A percentile compares a stretch with the other conserved stretches of the same genome.
Evolutionary conservation across 2,113 vertebrate genomes (phyloP).

Genomic region (Caranx melampygus): DNA sequence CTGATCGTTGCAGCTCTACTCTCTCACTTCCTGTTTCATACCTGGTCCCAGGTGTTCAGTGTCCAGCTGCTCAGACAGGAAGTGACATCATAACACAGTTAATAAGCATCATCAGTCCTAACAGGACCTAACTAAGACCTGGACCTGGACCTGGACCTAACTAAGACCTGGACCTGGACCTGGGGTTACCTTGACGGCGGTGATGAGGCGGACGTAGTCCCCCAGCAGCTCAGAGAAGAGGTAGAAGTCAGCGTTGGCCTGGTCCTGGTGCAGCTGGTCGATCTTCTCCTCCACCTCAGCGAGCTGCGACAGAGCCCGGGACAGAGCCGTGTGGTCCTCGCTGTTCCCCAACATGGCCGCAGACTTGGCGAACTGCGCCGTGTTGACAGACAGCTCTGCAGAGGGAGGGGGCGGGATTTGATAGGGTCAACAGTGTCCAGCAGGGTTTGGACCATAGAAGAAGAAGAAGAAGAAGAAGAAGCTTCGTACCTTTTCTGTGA

Average conservation of each 20-base stretch:
- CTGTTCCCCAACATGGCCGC: conserved; percentile 99
- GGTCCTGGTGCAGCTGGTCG: conserved; percentile 96
- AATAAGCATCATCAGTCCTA: no score
- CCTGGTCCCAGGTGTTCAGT: no score
- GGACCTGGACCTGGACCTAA: no score
- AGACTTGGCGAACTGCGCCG: conserved; percentile 96
- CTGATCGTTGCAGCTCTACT: no score
- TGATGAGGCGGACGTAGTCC: conserved; percentile 96
- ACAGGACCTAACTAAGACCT: no score
- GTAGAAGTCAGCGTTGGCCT: conserved; percentile 96
- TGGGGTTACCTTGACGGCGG: conserved; percentile 90
- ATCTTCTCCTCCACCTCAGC: conserved; percentile 99
- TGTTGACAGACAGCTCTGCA: conserved; percentile 95
- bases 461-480: no score
- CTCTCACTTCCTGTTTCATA: no score
- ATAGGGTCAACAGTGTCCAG: fast-evolving
- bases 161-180: no score
- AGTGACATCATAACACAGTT: no score
- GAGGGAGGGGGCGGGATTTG: not conserved
- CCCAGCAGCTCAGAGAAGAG: conserved; percentile 95
- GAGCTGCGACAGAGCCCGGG: conserved; percentile 95
- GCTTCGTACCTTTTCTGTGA: conserved; percentile 92
- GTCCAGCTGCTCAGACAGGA: no score
- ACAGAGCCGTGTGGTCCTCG: conserved; percentile 97
- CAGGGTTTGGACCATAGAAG: no score